Percentiles rank a stretch among this genome's conserved stretches.
These are phyloP conservation scores for Cygnus olor DNA, from an alignment of 2,797 vertebrate genomes.

Conservation along the genomic window DNA sequence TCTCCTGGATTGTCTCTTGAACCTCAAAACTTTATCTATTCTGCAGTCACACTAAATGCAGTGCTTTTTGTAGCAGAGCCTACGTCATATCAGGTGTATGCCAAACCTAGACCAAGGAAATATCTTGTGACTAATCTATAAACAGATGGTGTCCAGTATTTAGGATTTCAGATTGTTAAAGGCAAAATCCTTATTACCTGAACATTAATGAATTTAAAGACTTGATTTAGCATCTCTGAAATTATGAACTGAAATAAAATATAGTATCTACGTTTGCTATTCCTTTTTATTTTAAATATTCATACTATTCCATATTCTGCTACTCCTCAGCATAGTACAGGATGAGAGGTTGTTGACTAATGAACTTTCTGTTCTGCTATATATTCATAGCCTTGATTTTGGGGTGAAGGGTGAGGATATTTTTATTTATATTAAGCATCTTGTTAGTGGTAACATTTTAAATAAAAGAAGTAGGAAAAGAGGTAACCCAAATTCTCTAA, in stretches of 20 bases:
- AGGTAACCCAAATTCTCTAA: background rate
- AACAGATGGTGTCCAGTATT: background rate
- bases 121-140: background rate
- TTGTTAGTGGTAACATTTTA: background rate
- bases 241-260: background rate
- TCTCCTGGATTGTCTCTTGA: background rate
- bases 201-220: background rate
- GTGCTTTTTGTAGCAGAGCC: background rate
- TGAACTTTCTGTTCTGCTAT: background rate
- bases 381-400: background rate
- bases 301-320: background rate
- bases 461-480: background rate
- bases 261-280: background rate
- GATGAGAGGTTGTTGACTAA: background rate
- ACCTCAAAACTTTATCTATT: background rate
- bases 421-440: background rate
- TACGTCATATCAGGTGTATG: background rate
- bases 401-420: background rate
- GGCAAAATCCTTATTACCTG: background rate
- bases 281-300: background rate
- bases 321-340: background rate
- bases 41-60: background rate
- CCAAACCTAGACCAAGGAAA: background rate
- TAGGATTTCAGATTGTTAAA: background rate
- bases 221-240: background rate